These are phyloP conservation scores for Drosophila sp. DNA, from an alignment of 1,140 invertebrate genomes.

Conservation along the genomic window DNA sequence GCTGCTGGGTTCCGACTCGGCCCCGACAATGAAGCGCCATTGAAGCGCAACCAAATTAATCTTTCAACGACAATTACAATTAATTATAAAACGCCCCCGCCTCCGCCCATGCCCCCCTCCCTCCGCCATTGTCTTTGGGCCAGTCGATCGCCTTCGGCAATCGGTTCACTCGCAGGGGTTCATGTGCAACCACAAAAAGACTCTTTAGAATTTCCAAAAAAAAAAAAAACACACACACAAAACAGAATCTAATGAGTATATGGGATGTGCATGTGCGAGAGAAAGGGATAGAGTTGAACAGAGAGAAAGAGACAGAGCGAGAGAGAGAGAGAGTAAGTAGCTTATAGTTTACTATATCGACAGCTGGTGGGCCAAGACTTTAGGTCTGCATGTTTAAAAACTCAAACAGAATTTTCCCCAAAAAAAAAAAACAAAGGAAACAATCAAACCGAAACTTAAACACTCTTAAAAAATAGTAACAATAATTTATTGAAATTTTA, in stretches of 20 bases:
- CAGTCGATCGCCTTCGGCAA: slow-evolving; percentile 38
- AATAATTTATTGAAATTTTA: not conserved
- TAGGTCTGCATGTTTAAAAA: slow-evolving; percentile 57
- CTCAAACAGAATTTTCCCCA: slow-evolving; percentile 13
- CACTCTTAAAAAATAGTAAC: slow-evolving; percentile 34
- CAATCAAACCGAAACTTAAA: slow-evolving; percentile 31
- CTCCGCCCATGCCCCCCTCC: slow-evolving; percentile 48
- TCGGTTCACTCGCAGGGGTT: slow-evolving; percentile 3
- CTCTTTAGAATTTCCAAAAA: slow-evolving; percentile 40
- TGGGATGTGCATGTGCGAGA: slow-evolving; percentile 30
- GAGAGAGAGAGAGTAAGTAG: not conserved
- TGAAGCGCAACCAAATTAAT: slow-evolving; percentile 82
- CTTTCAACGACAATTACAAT: slow-evolving; percentile 82
- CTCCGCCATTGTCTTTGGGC: slow-evolving; percentile 22
- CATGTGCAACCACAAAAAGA: slow-evolving; percentile 56
- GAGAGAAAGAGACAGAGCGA: not conserved
- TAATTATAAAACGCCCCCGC: slow-evolving; percentile 72
- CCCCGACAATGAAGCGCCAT: slow-evolving; percentile 77
- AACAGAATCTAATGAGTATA: slow-evolving; percentile 26
- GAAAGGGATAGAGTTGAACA: not conserved
- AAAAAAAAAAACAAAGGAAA: no score
- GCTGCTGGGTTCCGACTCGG: slow-evolving; percentile 18
- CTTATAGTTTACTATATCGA: slow-evolving; percentile 45
- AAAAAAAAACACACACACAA: slow-evolving; percentile 21
- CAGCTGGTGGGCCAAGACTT: slow-evolving; percentile 58